These are phyloP conservation scores for Corydoras maculifer DNA, from an alignment of 2,113 vertebrate species.

Conservation along the genomic window DNA sequence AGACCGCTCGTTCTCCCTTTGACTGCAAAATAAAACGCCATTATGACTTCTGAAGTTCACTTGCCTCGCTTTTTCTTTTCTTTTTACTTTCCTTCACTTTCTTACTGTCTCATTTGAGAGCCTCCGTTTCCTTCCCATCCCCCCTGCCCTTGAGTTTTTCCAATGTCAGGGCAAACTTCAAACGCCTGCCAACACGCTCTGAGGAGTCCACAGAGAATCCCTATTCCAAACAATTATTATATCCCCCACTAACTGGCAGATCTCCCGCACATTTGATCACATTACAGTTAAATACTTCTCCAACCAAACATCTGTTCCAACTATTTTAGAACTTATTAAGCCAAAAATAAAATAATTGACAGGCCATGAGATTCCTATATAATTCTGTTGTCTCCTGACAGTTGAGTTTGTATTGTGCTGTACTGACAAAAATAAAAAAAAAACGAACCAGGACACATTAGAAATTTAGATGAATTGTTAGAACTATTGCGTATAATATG, in stretches of 20 bases:
- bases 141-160: conserved; percentile 57
- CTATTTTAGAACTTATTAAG: no score
- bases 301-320: conserved; percentile 13
- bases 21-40: conserved; percentile 49
- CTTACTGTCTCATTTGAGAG: conserved; percentile 47
- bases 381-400: no score
- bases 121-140: conserved; percentile 41
- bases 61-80: conserved; percentile 37
- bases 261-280: conserved; percentile 38
- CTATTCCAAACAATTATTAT: conserved; percentile 59
- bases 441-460: no score
- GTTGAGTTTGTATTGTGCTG: no score
- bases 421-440: no score
- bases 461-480: no score
- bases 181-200: conserved; percentile 54
- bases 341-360: no score
- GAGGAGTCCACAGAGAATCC: conserved; percentile 57
- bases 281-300: conserved; percentile 45
- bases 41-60: conserved; percentile 53
- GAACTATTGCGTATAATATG: no score
- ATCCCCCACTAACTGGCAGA: conserved; percentile 47
- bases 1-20: conserved; percentile 36
- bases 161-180: conserved; percentile 63
- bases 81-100: conserved; percentile 18
- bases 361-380: no score